Conservation (phyloP, 2,113 vertebrate species). For the Oxyura jamaicensis region DNA sequence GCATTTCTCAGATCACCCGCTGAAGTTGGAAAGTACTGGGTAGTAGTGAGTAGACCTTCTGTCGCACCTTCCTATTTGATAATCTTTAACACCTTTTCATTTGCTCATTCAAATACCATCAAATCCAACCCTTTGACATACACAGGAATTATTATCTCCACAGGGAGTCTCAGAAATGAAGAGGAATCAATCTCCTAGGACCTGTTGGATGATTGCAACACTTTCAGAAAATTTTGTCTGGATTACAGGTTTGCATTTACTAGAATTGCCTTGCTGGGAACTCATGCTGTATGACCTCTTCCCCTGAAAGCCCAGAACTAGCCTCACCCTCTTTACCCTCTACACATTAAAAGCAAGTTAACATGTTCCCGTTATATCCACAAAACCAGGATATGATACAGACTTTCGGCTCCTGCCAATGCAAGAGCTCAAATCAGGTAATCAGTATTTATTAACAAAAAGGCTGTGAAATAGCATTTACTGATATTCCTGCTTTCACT, state of each 20-base stretch:
- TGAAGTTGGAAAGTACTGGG: neutral
- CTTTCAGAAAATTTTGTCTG: neutral
- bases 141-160: neutral
- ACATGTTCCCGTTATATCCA: neutral
- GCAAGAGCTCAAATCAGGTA: neutral
- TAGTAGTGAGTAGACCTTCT: neutral
- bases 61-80: neutral
- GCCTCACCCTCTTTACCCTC: neutral
- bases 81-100: neutral
- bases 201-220: conserved; percentile 12
- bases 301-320: neutral
- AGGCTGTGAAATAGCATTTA: neutral
- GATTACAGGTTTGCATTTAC: conserved; percentile 17
- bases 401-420: neutral
- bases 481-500: neutral
- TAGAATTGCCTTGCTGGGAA: conserved; percentile 10
- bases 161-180: neutral
- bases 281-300: rapidly evolving
- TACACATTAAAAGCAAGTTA: neutral
- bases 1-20: neutral
- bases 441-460: neutral
- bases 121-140: neutral
- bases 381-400: neutral
- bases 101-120: neutral
- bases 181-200: neutral